phyloP scores from a whole-genome alignment of 2,797 vertebrate genomes.

The Tympanoctomys barrerae region DNA sequence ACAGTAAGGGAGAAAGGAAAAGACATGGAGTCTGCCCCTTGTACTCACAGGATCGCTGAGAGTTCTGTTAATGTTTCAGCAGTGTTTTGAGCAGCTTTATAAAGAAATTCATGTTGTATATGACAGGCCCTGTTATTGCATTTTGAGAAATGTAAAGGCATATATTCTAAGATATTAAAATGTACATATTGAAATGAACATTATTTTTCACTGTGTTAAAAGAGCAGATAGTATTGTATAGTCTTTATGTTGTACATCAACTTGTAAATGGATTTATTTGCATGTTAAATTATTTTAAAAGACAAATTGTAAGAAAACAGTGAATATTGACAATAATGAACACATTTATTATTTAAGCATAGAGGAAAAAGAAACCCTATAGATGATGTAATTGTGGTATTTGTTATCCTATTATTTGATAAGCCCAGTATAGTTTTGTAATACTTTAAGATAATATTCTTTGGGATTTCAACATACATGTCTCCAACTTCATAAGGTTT shows the following conservation, averaged over 20 bases:
- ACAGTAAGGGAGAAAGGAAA: conserved; percentile 45
- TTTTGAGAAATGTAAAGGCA: conserved; percentile 79
- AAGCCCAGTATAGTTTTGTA: conserved; percentile 27
- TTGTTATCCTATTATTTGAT: conserved; percentile 23
- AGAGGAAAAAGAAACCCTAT: conserved; percentile 55
- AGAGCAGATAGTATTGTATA: conserved; percentile 76
- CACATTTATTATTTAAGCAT: conserved; percentile 42
- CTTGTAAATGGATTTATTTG: conserved; percentile 40
- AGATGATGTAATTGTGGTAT: conserved; percentile 27
- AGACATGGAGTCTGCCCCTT: conserved; percentile 36
- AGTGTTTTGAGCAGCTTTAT: conserved; percentile 72
- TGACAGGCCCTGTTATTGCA: conserved; percentile 71
- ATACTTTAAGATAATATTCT: conserved; percentile 9
- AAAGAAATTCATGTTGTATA: conserved; percentile 67
- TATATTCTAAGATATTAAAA: conserved; percentile 69
- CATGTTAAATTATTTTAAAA: conserved; percentile 70
- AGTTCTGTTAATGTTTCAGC: conserved; percentile 66
- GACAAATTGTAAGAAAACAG: conserved; percentile 52
- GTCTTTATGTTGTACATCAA: conserved; percentile 67
- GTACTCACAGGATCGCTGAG: conserved; percentile 67
- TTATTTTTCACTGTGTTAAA: conserved; percentile 82
- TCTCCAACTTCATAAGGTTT: conserved; percentile 61
- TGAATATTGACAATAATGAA: conserved; percentile 41
- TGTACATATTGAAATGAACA: conserved; percentile 77
- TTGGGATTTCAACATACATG: conserved; percentile 55